Percentiles rank a stretch among this genome's conserved stretches.
Conservation (phyloP, 2,113 vertebrate genomes). For the Prionailurus bengalensis region DNA sequence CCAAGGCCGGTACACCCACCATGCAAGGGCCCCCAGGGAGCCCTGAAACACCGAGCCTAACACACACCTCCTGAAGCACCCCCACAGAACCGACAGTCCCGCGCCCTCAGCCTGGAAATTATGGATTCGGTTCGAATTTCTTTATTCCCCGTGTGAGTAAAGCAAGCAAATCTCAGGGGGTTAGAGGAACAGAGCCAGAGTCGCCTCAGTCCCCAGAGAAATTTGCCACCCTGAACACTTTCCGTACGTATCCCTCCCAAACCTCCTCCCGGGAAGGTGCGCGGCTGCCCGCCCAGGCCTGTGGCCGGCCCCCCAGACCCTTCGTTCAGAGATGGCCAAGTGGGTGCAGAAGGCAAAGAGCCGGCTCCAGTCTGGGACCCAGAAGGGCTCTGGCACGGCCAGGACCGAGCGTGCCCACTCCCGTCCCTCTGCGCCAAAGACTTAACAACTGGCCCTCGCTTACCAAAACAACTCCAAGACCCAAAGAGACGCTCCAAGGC, state of each 20-base stretch:
- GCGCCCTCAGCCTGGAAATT: neutral
- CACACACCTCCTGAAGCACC: neutral
- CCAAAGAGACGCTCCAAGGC: neutral
- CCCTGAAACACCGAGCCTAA: neutral
- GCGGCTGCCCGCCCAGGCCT: neutral
- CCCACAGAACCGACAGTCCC: neutral
- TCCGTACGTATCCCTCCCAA: neutral
- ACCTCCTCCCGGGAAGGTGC: neutral
- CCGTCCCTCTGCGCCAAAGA: neutral
- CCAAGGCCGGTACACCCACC: neutral
- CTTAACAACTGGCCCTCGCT: neutral
- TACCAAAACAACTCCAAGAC: neutral
- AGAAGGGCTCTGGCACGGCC: neutral
- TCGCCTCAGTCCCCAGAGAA: neutral
- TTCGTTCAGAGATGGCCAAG: neutral
- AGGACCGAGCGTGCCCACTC: neutral
- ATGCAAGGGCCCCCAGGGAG: neutral
- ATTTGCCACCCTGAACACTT: neutral
- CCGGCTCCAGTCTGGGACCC: fast-evolving
- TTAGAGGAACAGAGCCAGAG: neutral
- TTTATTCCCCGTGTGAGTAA: neutral
- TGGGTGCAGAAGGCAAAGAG: neutral
- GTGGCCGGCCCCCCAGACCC: neutral
- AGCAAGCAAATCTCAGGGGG: neutral
- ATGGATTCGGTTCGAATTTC: neutral